phyloP scores from a whole-genome alignment of 2,888 invertebrate species.

The Myopa testacea region DNA sequence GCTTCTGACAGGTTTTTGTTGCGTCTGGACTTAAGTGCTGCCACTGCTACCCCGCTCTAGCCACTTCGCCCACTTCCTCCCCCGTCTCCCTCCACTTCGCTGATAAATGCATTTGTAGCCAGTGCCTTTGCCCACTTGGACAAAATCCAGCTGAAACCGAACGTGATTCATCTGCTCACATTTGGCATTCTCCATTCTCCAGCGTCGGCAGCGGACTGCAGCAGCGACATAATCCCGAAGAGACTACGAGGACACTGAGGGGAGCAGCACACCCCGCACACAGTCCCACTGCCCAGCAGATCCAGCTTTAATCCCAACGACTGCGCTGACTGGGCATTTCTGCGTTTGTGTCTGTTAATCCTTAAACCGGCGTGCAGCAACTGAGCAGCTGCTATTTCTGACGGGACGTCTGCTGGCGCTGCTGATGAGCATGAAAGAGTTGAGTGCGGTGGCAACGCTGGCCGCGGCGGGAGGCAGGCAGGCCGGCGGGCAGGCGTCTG shows the following conservation, averaged over 20 bases:
- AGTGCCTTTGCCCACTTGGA: conserved; percentile 24
- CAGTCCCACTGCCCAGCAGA: conserved; percentile 53
- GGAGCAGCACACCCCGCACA: background rate
- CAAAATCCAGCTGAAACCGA: conserved; percentile 16
- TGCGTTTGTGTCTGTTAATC: conserved; percentile 59
- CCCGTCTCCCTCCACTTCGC: background rate
- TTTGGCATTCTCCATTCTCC: conserved; percentile 13
- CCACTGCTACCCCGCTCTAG: background rate
- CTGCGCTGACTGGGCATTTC: conserved; percentile 56
- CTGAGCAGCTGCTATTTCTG: conserved; percentile 37
- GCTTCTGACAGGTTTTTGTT: conserved; percentile 44
- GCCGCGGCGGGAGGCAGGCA: background rate
- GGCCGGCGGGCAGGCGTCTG: conserved; percentile 22
- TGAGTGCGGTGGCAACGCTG: background rate
- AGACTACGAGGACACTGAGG: background rate
- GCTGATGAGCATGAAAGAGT: background rate
- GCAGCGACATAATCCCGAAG: conserved; percentile 35
- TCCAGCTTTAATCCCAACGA: conserved; percentile 64
- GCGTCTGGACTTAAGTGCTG: conserved; percentile 46
- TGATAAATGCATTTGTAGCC: conserved; percentile 27
- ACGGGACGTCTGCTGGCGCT: conserved; percentile 38
- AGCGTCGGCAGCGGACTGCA: conserved; percentile 1
- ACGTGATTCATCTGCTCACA: conserved; percentile 35
- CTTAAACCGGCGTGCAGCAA: conserved; percentile 64
- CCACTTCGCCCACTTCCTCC: background rate